phyloP scores from a whole-genome alignment of 2,888 invertebrate genomes.

The Baccha elongata region DNA sequence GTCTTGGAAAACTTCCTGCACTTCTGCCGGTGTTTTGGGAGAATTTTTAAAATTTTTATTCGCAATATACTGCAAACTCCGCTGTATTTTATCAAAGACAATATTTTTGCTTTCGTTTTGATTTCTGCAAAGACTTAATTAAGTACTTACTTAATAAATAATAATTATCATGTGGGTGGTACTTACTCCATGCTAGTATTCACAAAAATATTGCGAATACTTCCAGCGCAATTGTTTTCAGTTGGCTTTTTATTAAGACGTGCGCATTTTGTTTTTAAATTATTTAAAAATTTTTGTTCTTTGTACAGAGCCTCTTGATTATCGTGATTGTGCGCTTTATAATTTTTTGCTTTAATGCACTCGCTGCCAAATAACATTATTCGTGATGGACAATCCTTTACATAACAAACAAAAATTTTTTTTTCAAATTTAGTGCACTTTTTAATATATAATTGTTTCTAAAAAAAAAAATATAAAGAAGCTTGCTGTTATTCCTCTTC shows the following conservation, averaged over 20 bases:
- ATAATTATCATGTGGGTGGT: conserved; percentile 51
- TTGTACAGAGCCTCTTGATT: conserved; percentile 45
- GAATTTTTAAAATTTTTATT: conserved; percentile 46
- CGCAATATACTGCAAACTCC: conserved; percentile 48
- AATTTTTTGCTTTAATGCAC: conserved; percentile 46
- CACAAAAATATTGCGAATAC: conserved; percentile 55
- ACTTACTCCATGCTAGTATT: conserved; percentile 55
- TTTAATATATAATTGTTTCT: conserved; percentile 54
- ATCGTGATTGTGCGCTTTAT: conserved; percentile 41
- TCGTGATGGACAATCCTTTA: conserved; percentile 32
- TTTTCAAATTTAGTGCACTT: conserved; percentile 56
- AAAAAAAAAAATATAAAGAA: conserved; percentile 50
- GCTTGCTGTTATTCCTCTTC: conserved; percentile 27
- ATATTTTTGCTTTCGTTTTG: conserved; percentile 60
- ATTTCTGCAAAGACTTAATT: conserved; percentile 53
- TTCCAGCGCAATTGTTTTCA: conserved; percentile 56
- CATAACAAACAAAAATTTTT: conserved; percentile 50
- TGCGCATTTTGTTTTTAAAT: conserved; percentile 49
- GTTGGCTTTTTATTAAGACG: conserved; percentile 51
- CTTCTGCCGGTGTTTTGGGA: conserved; percentile 48
- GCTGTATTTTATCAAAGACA: conserved; percentile 52
- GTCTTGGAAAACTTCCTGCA: conserved; percentile 53
- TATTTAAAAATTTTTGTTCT: conserved; percentile 47
- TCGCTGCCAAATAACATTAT: conserved; percentile 32
- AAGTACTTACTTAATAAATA: conserved; percentile 6